Conservation (phyloP, 2,797 vertebrate genomes). For the Acanthopagrus latus region DNA sequence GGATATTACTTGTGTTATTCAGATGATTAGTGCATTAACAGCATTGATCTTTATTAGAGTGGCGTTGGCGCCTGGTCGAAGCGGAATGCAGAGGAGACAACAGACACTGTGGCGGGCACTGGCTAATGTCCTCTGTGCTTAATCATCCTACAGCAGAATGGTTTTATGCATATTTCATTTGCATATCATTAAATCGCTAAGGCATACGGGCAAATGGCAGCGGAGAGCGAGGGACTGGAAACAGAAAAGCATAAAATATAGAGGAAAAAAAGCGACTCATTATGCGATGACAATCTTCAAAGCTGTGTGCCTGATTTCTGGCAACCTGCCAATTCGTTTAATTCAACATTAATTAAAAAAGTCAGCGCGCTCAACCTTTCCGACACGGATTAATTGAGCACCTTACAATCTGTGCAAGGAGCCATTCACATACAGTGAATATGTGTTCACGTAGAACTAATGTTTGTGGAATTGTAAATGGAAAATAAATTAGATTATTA, state of each 20-base stretch:
- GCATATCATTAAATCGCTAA: conserved; percentile 97
- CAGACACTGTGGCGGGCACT: conserved; percentile 84
- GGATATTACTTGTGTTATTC: conserved; percentile 85
- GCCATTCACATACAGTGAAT: conserved; percentile 61
- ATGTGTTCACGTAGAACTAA: conserved; percentile 60
- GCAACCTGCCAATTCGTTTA: conserved; percentile 84
- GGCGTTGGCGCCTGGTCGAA: conserved; percentile 80
- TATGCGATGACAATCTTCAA: conserved; percentile 87
- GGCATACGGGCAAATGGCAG: conserved; percentile 85
- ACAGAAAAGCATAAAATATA: conserved; percentile 83
- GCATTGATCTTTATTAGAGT: conserved; percentile 80
- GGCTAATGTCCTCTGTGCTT: conserved; percentile 98
- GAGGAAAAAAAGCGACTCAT: conserved; percentile 80
- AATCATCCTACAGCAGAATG: conserved; percentile 99
- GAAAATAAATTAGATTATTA: conserved; percentile 43
- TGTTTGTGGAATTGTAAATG: conserved; percentile 69
- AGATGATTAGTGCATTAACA: conserved; percentile 83
- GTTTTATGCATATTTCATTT: conserved; percentile 99
- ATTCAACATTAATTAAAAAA: conserved; percentile 85
- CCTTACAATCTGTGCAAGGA: conserved; percentile 74
- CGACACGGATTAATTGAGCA: conserved; percentile 83
- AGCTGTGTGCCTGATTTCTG: conserved; percentile 79
- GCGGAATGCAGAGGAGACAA: conserved; percentile 86
- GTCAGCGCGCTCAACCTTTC: conserved; percentile 76
- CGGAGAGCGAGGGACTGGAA: conserved; percentile 81